phyloP scores from a whole-genome alignment of 2,888 invertebrate species.

The Pollenia labialis region DNA sequence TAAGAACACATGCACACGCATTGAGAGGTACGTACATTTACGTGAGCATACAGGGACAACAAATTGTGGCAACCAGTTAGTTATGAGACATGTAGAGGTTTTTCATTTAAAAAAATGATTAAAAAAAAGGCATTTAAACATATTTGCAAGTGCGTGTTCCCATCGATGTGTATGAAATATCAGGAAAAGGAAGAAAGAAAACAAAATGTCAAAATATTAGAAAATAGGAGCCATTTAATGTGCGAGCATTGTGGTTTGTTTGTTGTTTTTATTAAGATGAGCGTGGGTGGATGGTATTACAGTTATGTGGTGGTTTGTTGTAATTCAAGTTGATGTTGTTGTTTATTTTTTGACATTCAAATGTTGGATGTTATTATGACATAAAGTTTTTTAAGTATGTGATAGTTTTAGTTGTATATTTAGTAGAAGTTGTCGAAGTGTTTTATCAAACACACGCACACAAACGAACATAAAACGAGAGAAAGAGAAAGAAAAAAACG shows the following conservation, averaged over 20 bases:
- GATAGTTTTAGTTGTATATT: conserved; percentile 20
- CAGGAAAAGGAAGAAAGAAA: background rate
- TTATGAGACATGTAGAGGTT: too few species aligned
- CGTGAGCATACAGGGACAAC: background rate
- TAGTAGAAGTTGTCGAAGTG: conserved; percentile 42
- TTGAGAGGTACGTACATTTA: background rate
- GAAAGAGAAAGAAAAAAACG: conserved; percentile 41
- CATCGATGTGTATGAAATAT: background rate
- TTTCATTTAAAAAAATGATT: background rate
- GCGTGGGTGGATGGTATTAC: background rate
- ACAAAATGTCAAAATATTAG: background rate
- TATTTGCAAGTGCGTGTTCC: conserved; percentile 23
- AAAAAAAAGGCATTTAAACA: background rate
- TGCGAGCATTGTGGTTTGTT: conserved; percentile 11
- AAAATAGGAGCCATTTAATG: conserved; percentile 11
- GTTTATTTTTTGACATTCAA: conserved; percentile 25
- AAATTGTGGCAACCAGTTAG: background rate
- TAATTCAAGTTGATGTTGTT: conserved; percentile 60
- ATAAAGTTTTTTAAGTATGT: conserved; percentile 13
- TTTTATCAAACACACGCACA: conserved; percentile 38
- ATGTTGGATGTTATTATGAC: conserved; percentile 43
- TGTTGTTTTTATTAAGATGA: conserved; percentile 28
- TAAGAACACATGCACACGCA: background rate
- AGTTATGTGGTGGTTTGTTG: background rate
- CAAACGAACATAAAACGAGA: conserved; percentile 55